These are phyloP conservation scores for Synchiropus splendidus DNA, from an alignment of 2,113 vertebrate genomes.

Conservation along the genomic window DNA sequence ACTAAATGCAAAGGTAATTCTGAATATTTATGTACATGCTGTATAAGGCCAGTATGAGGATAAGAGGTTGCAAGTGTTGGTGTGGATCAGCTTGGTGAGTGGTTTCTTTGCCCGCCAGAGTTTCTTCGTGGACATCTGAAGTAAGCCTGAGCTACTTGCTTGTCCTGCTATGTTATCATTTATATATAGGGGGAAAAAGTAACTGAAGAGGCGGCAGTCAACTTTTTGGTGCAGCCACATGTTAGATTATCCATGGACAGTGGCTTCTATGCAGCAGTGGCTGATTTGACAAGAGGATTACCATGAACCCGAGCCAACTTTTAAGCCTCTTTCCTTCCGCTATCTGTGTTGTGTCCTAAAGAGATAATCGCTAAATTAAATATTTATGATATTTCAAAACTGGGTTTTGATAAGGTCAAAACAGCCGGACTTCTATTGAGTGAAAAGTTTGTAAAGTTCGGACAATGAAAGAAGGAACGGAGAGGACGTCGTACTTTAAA, in stretches of 20 bases:
- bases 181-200: background rate
- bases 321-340: constrained; percentile 46
- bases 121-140: background rate
- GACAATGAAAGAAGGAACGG: too few species aligned
- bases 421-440: constrained; percentile 17
- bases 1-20: too few species aligned
- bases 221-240: background rate
- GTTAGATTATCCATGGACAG: constrained; percentile 16
- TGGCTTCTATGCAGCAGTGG: constrained; percentile 11
- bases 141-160: too few species aligned
- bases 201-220: background rate
- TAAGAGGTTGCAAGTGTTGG: too few species aligned
- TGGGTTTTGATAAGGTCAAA: constrained; percentile 3
- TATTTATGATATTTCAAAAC: constrained; percentile 57
- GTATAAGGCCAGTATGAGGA: too few species aligned
- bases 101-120: background rate
- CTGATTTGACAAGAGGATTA: constrained; percentile 49
- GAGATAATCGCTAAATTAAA: constrained; percentile 59
- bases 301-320: constrained; percentile 33
- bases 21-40: too few species aligned
- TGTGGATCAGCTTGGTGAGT: too few species aligned
- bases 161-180: background rate
- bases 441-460: too few species aligned
- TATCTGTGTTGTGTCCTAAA: constrained; percentile 43
- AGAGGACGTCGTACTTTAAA: too few species aligned